phyloP scores from a whole-genome alignment of 1,140 invertebrate species.

The Prorops nasuta region DNA sequence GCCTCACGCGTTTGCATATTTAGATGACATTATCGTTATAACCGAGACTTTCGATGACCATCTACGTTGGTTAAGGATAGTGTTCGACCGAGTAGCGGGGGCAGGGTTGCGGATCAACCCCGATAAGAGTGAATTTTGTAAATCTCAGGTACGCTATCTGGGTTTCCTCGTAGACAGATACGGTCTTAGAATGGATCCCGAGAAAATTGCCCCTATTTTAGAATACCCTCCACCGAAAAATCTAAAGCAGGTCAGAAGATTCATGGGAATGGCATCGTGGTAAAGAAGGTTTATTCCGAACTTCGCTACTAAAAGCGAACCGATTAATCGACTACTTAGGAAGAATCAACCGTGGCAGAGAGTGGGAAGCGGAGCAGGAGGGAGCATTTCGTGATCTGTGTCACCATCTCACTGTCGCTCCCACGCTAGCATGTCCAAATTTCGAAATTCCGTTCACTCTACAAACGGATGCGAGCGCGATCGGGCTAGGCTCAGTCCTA shows the following conservation, averaged over 20 bases:
- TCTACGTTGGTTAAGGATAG: constrained; percentile 1
- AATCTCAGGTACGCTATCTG: background rate
- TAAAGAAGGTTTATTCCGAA: constrained; percentile 41
- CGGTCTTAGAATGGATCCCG: constrained; percentile 5
- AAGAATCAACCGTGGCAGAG: background rate
- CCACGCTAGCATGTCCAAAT: background rate
- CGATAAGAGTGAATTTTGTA: constrained; percentile 10
- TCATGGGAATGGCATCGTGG: constrained; percentile 35
- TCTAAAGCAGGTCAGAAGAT: constrained; percentile 14
- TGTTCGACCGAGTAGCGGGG: background rate
- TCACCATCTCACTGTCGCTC: background rate
- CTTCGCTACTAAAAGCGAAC: constrained; percentile 33
- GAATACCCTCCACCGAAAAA: constrained; percentile 22
- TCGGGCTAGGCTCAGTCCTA: background rate
- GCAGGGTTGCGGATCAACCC: constrained; percentile 3
- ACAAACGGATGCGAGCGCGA: background rate
- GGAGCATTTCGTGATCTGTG: background rate
- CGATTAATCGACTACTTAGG: constrained; percentile 11
- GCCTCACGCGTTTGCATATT: constrained; percentile 26
- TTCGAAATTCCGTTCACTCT: background rate
- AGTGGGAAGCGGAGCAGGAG: constrained; percentile 4
- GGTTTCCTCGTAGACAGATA: constrained; percentile 5
- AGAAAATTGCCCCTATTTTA: constrained; percentile 1
- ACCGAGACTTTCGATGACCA: constrained; percentile 27
- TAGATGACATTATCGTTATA: constrained; percentile 34